Evolutionary conservation across 2,797 vertebrate species (phyloP), one percentile per base, ranked within the genome.

Genomic region (Acrossocheilus fasciatus): DNA sequence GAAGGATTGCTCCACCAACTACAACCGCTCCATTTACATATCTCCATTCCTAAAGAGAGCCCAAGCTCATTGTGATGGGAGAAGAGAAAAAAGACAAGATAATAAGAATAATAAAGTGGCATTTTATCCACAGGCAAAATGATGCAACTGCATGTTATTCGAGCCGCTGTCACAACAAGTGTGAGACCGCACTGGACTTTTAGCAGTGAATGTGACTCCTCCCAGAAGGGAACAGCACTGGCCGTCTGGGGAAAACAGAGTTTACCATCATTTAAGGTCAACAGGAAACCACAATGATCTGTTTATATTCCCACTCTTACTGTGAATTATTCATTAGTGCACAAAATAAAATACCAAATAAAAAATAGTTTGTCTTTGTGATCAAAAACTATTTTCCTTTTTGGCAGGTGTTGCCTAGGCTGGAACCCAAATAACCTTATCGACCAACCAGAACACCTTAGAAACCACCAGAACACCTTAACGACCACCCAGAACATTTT

Each of bases 1-100:
- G 82, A 87, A 88, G 86, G 57, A 83, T 81, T 64, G 62, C 81
- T 76, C 68, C 73, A 83, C 73, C 87, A 83, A 87, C 81, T 69
- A 59, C 68, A 14, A 43, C 69, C 57, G 17, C 52, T 70, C 83
- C 74, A 81, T 90, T 90, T 86, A 78, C 90, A 90, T 86, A 80
- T 76, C 36, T 62, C 68, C 70, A 73, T 84, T 89, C 73, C 41
- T 18, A 68, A 84, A 81, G 30, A 70, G 47, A n/a, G 45, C 43
- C 34, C 26, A 18, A 52, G 74, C 66, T 88, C 86, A 88, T 73
- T 87, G 86, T 89, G 69, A 43, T 30, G 34, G 15, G 52, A 62
- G 39, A 50, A 26, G 52, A 62, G 39, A 50, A 26, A 41, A 41
- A 59, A 59, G 36, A 26, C 6, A n/a, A 62, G 54, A 62, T 17